These are phyloP conservation scores for Globia sparganii DNA, from an alignment of 2,888 invertebrate species.

Conservation along the genomic window DNA sequence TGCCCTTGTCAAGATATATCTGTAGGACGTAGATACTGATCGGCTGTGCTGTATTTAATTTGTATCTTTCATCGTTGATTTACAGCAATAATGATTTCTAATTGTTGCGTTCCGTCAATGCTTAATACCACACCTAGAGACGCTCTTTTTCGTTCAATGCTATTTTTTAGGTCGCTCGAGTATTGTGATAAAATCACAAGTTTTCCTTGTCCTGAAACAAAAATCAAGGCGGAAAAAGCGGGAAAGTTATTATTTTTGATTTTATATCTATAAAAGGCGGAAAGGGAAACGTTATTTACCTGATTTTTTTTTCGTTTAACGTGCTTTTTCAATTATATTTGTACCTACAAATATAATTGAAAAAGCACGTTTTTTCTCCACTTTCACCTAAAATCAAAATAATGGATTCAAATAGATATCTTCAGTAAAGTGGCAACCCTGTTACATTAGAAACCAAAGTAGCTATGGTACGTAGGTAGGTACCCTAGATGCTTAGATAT, in stretches of 20 bases:
- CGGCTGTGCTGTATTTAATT: constrained; percentile 10
- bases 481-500: constrained; percentile 62
- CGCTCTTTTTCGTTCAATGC: constrained; percentile 21
- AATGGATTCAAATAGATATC: constrained; percentile 5
- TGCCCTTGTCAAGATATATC: neutral
- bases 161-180: constrained; percentile 13
- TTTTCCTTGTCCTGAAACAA: neutral
- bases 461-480: constrained; percentile 11
- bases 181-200: neutral
- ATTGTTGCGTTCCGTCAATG: constrained; percentile 59
- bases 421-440: constrained; percentile 23
- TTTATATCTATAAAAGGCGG: neutral
- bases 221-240: neutral
- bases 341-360: neutral
- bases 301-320: no score
- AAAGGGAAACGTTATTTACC: neutral
- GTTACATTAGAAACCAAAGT: constrained; percentile 12
- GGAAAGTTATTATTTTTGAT: neutral
- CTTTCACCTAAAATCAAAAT: neutral
- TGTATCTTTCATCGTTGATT: constrained; percentile 53
- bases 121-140: constrained; percentile 29
- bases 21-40: neutral
- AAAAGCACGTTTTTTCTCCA: neutral
- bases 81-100: constrained; percentile 52
- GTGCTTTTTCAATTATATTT: no score